phyloP scores from a whole-genome alignment of 1,140 invertebrate genomes.

The Arctopsyche grandis region DNA sequence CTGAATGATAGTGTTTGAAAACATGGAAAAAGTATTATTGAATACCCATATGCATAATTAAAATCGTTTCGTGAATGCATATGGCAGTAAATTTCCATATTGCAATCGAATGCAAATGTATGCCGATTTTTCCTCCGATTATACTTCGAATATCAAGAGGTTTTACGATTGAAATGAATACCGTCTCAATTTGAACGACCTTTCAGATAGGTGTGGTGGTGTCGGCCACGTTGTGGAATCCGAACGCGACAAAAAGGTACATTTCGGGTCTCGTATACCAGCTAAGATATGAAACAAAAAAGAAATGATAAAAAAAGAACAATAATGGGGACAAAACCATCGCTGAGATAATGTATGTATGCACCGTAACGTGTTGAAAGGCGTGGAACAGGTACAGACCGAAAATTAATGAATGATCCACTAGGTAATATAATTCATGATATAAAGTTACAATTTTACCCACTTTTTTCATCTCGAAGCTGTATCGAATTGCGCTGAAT shows the following conservation, averaged over 20 bases:
- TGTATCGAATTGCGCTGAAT: no score
- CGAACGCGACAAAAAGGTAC: slow-evolving; percentile 37
- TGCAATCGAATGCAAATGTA: neutral
- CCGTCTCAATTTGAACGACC: slow-evolving; percentile 17
- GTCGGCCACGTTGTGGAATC: neutral
- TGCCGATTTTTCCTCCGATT: neutral
- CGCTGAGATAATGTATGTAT: slow-evolving; percentile 26
- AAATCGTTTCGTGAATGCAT: no score
- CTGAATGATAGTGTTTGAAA: no score
- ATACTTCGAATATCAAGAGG: neutral
- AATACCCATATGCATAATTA: no score
- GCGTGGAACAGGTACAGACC: neutral
- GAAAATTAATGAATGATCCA: slow-evolving; percentile 37
- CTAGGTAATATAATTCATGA: slow-evolving; percentile 12
- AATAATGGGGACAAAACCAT: slow-evolving; percentile 39
- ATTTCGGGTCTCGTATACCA: slow-evolving; percentile 1
- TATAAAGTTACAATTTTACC: no score
- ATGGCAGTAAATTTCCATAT: no score
- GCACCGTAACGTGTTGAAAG: slow-evolving; percentile 23
- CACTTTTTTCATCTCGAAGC: no score
- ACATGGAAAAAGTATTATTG: no score
- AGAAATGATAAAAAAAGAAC: neutral
- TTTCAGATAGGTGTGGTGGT: neutral
- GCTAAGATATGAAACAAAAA: neutral
- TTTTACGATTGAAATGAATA: slow-evolving; percentile 20